phyloP scores from a whole-genome alignment of 2,797 vertebrate genomes.

The Spheniscus humboldti region DNA sequence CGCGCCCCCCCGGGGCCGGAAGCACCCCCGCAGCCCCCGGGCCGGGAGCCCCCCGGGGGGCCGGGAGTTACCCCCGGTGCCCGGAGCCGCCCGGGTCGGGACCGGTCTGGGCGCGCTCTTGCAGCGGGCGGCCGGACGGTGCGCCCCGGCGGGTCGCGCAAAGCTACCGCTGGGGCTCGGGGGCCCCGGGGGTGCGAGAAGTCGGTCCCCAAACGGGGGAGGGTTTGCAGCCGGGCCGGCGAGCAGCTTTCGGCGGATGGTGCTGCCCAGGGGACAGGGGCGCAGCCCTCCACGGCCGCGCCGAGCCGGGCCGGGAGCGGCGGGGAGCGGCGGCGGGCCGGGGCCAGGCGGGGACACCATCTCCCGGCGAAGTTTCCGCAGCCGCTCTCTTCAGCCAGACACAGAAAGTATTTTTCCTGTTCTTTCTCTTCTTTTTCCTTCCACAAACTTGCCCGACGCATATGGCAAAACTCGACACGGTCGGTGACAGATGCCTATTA shows the following conservation, averaged over 20 bases:
- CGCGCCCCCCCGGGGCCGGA: neutral
- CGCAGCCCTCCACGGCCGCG: neutral
- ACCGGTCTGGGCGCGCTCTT: rapidly evolving
- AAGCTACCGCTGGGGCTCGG: neutral
- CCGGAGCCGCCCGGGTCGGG: too few species aligned
- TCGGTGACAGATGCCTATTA: constrained; percentile 65
- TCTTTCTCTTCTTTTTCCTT: neutral
- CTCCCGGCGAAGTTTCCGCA: neutral
- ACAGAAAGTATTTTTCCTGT: neutral
- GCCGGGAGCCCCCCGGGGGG: too few species aligned
- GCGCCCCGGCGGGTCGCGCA: neutral
- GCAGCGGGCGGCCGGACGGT: neutral
- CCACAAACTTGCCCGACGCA: constrained; percentile 21
- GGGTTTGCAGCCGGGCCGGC: neutral
- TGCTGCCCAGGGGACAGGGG: neutral
- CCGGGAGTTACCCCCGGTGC: neutral
- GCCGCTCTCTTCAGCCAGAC: neutral
- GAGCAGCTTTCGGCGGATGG: neutral
- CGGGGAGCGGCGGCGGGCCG: neutral
- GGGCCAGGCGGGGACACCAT: neutral
- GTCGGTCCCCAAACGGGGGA: neutral
- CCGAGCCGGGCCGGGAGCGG: neutral
- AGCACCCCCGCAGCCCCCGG: neutral
- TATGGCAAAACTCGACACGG: constrained; percentile 58
- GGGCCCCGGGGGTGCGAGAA: neutral